phyloP scores from a whole-genome alignment of 2,888 invertebrate genomes.

The Molorchus minor region DNA sequence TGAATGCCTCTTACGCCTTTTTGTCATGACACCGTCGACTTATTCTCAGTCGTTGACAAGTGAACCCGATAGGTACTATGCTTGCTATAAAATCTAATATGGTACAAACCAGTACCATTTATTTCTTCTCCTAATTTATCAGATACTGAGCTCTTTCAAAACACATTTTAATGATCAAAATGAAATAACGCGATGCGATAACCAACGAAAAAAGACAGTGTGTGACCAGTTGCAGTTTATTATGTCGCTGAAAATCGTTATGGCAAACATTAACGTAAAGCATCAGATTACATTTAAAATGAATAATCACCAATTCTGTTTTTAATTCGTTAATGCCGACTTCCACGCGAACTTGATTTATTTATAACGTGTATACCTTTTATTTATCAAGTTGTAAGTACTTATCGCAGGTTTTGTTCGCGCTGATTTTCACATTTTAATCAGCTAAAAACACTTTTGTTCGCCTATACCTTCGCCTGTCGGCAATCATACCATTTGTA shows the following conservation, averaged over 20 bases:
- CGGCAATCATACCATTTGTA: not conserved
- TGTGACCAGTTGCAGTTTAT: not conserved
- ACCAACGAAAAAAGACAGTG: not conserved
- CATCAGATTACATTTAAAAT: not conserved
- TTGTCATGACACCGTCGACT: no score
- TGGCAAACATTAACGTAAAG: not conserved
- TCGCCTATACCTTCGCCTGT: not conserved
- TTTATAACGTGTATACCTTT: constrained; percentile 32
- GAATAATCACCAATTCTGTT: not conserved
- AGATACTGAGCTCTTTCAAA: no score
- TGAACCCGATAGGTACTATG: no score
- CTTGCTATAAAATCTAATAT: no score
- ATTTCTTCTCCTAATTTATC: no score
- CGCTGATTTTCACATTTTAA: not conserved
- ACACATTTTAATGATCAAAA: no score
- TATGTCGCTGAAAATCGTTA: not conserved
- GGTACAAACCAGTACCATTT: no score
- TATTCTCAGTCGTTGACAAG: no score
- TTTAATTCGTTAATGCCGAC: not conserved
- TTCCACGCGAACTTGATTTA: constrained; percentile 30
- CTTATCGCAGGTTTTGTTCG: not conserved
- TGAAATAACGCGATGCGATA: no score
- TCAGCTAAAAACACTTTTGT: not conserved
- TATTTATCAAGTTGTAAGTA: constrained; percentile 26
- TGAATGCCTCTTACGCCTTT: no score